phyloP scores from a whole-genome alignment of 2,797 vertebrate genomes.

The Chlorospingus semifuscus region DNA sequence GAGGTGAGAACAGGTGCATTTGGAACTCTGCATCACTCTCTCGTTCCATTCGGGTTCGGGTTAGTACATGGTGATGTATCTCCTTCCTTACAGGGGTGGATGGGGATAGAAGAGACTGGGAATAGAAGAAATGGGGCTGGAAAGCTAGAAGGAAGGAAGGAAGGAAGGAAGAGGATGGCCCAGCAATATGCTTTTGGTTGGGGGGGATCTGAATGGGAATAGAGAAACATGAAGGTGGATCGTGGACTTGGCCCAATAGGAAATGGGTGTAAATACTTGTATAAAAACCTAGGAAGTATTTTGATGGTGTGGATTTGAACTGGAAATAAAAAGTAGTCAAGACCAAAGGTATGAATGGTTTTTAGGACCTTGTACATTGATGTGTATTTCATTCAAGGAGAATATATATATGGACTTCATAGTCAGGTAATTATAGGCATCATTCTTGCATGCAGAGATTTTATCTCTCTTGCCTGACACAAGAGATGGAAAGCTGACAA shows the following conservation, averaged over 20 bases:
- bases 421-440: neutral
- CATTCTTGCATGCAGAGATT: neutral
- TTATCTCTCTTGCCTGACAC: neutral
- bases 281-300: neutral
- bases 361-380: neutral
- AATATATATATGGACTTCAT: neutral
- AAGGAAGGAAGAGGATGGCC: neutral
- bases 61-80: constrained; percentile 78
- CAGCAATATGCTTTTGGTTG: neutral
- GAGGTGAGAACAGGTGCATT: constrained; percentile 84
- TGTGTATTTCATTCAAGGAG: neutral
- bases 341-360: neutral
- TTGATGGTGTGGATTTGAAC: neutral
- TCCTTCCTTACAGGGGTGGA: constrained; percentile 65
- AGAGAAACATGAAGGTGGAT: neutral
- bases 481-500: neutral
- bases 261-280: neutral
- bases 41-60: constrained; percentile 77
- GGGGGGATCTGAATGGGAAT: neutral
- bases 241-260: neutral
- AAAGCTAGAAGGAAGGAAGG: neutral
- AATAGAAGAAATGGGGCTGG: neutral
- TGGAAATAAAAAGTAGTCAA: neutral
- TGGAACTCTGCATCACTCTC: constrained; percentile 78
- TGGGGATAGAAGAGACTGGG: constrained; percentile 7